These are phyloP conservation scores for Melipona bicolor DNA, from an alignment of 2,888 invertebrate species.

Conservation along the genomic window DNA sequence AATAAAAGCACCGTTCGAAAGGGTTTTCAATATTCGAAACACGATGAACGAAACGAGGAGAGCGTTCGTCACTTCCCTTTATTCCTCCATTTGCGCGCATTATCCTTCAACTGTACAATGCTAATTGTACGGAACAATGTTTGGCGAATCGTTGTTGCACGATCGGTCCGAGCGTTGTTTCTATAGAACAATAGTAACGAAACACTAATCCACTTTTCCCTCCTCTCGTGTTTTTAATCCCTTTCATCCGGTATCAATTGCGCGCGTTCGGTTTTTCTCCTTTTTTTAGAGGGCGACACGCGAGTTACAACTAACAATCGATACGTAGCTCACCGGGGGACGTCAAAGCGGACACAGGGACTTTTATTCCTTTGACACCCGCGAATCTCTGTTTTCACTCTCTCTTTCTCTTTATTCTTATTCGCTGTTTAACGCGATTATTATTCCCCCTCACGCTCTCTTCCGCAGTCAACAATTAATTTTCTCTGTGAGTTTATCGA, in stretches of 20 bases:
- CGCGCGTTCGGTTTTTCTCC: background rate
- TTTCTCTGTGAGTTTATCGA: no score
- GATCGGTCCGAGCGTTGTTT: background rate
- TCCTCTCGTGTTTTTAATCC: background rate
- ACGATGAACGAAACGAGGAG: background rate
- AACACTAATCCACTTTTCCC: background rate
- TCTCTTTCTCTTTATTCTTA: background rate
- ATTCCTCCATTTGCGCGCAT: background rate
- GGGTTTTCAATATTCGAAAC: background rate
- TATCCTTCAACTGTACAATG: background rate
- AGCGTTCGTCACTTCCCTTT: background rate
- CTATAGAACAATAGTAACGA: background rate
- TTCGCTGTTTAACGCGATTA: constrained; percentile 23
- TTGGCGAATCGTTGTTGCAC: background rate
- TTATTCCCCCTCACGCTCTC: constrained; percentile 21
- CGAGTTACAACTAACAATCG: constrained; percentile 33
- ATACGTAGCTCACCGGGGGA: background rate
- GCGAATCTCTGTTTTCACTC: background rate
- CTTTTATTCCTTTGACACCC: constrained; percentile 42
- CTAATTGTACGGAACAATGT: background rate
- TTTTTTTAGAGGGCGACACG: constrained; percentile 1
- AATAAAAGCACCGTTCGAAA: no score
- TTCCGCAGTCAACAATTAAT: background rate
- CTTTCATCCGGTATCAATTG: constrained; percentile 17
- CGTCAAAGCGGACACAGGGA: constrained; percentile 17